Base-by-base conservation (phyloP, 2,888 invertebrate genomes). In the Girardia tigrina region DNA sequence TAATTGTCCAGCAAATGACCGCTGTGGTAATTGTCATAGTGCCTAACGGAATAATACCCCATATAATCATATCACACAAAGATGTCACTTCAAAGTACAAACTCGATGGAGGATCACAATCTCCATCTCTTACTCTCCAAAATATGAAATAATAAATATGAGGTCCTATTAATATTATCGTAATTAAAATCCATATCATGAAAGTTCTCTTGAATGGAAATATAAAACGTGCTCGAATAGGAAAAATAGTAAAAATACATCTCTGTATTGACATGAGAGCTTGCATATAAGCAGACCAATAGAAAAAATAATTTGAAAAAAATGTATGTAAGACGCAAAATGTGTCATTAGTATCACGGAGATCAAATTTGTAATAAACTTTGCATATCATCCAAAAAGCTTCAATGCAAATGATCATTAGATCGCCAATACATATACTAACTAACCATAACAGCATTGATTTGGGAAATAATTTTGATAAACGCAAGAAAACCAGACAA, bases 211-310 rank as follows among this genome's bases (percentile, higher is more conserved):
- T 26, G 8, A 4, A 29, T 23, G 75, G 42, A 26, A 76, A 56
- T 12, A 42, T 1, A 29, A 28, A 42, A 26, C 76, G 12, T 20
- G 76, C 76, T n/a, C 69, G 76, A 14, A 76, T 77, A 12, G 76
- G 76, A 1, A 27, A 27, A 2, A 77, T 29, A 56, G 77, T 77
- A 26, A 76, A 56, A 2, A 28, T 20, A 28, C 77, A 56, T 27
- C 76, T 77, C 27, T 76, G 76, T 27, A 76, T n/a, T 0, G 76
- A 77, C 23, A 76, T 69, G 0, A 42, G 20, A 1, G 76, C 76
- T 77, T 76, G 76, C 70, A 77, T 76, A 69, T 77, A 76, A 16
- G 76, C 76, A 16, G 75, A 42, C 76, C 76, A 76, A 28, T 77
- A 77, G 6, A 76, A 56, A 27, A 69, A 76, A 28, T 69, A 76